Base-by-base conservation (phyloP, 2,797 vertebrate genomes). In the Anas acuta region DNA sequence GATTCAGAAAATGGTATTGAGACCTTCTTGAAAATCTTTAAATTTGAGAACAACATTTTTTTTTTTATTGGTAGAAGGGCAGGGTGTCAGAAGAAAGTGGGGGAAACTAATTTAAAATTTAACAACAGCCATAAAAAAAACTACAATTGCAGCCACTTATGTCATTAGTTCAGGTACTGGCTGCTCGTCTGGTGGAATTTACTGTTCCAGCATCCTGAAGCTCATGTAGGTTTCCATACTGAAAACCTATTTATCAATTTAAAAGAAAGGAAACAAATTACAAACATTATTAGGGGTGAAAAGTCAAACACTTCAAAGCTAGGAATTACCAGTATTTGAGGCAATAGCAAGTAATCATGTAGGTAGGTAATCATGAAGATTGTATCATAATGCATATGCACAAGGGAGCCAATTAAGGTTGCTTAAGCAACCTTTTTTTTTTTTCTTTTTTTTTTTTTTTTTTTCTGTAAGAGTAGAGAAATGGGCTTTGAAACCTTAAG, bases 251-350 rank as follows among this genome's bases (percentile, higher is more conserved):
- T 82, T 91, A 82, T 70, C 53, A 74, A 43, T 87, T 79, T 82
- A 74, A 64, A 56, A 35, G 22, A 89, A 90, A 69, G 3, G 11
- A 57, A 87, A 74, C 5, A 92, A 67, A 84, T 82, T 32, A n/a
- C 18, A 65, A 69, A 43, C 33, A 7, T 11, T 87, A 43, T 65
- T 86, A 41, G 8, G 6, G 13, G 26, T 84, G 45, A 84, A 90
- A 76, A 90, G 13, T 25, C 16, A 89, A 89, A 72, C 10, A 41
- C 26, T 82, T 89, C 30, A 91, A 91, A 87, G 16, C 37, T 66
- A 66, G 35, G 53, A 89, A 92, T 78, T 92, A 43, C 12, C 8
- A 79, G 47, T 23, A 64, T 92, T 87, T 91, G 47, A 91, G 35
- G 72, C 35, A 89, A 82, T 70, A 84, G 12, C 47, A 85, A 76